Evolutionary conservation across 2,113 vertebrate genomes (phyloP), one percentile per base, ranked within the genome.

Genomic region (Holacanthus passer): DNA sequence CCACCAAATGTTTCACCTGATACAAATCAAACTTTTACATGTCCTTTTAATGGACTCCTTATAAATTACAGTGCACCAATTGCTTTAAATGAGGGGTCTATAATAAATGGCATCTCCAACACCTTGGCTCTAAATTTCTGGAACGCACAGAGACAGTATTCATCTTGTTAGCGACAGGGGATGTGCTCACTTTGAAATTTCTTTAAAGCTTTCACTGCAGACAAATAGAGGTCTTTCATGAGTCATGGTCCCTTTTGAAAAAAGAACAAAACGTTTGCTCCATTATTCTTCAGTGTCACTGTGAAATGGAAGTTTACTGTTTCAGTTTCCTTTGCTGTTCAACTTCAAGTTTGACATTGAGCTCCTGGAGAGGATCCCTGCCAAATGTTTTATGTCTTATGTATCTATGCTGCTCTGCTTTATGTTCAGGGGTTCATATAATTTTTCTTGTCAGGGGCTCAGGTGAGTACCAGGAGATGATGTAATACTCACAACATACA

Each of bases 301-400:
- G 66, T 58, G 17, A 79, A 86, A 76, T 71, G 47, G 50, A 85
- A 22, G 53, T 62, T 77, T 59, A 14, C 50, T 19, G 56, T 71
- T 81, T 63, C 22, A 52, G 20, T 62, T 73, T 66, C 0, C 2
- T 17, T 77, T 47, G 27, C 62, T 84, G 76, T 64, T 73, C 27
- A 59, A 56, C 66, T 50, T 86, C 81, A 77, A 22, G 11, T 52
- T 52, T 47, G 74, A 65, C 66, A 31, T 6, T 31, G 1, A 69
- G 56, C 20, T 58, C 31, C 67, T 81, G 81, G 58, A 79, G 63
- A 79, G 6, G 29, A 22, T 63, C 45, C 9, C 14, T 50, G 32
- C 32, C 64, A 67, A 50, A 60, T 53, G 27, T 60, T 72, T 31
- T 39, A 45, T 55, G 43, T 13, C 65, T 71, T 24, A 73, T 67